phyloP scores from a whole-genome alignment of 2,888 invertebrate genomes.

The Cephus rjabovi region DNA sequence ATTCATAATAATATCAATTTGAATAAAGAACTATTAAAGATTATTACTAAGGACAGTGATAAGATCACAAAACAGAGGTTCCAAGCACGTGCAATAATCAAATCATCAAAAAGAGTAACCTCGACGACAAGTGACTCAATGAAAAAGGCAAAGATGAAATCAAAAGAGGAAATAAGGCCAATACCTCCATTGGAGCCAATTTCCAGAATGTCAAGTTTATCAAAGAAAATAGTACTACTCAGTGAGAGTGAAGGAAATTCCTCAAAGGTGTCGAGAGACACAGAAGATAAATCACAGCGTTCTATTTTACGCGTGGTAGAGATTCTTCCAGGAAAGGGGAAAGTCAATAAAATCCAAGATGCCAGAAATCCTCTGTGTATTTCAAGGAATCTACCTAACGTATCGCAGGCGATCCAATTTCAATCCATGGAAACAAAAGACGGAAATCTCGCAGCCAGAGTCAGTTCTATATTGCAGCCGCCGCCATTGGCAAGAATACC shows the following conservation, averaged over 20 bases:
- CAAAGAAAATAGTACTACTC: not conserved
- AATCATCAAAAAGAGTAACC: not conserved
- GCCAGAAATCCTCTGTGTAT: not conserved
- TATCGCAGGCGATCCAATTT: not conserved
- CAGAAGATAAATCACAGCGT: not conserved
- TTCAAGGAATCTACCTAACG: not conserved
- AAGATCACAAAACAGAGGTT: not conserved
- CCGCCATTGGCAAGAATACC: constrained; percentile 41
- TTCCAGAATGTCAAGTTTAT: not conserved
- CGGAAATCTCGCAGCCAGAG: not conserved
- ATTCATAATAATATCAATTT: not conserved
- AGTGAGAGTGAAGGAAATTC: not conserved
- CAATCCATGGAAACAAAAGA: not conserved
- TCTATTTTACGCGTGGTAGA: not conserved
- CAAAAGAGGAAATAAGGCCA: not conserved
- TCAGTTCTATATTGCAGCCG: constrained; percentile 15
- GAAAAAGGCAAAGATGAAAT: not conserved
- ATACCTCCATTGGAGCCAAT: not conserved
- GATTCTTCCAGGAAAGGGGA: not conserved
- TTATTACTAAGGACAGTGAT: not conserved
- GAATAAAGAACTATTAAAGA: not conserved
- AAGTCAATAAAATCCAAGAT: not conserved
- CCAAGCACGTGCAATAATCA: not conserved
- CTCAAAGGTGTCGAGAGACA: not conserved
- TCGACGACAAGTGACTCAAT: not conserved